A percentile compares a stretch with the other conserved stretches of the same genome.
Conservation (phyloP, 1,140 invertebrate species). For the Brachionus paranguensis region DNA sequence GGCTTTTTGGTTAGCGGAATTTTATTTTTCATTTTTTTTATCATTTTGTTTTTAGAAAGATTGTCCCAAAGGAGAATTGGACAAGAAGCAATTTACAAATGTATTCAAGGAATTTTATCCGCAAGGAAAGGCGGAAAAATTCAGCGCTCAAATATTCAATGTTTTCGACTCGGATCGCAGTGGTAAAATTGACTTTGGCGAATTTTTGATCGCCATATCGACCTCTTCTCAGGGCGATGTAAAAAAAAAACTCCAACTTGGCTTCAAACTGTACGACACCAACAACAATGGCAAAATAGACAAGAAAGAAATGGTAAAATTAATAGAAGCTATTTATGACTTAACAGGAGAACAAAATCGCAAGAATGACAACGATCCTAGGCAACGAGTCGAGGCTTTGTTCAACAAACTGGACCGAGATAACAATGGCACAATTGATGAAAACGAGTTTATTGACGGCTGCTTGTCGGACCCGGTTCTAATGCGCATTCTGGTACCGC, state of each 20-base stretch:
- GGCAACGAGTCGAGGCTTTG: constrained; percentile 35
- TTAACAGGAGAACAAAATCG: constrained; percentile 36
- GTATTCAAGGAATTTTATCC: constrained; percentile 40
- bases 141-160: constrained; percentile 18
- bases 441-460: constrained; percentile 33
- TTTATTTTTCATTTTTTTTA: background rate
- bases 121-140: background rate
- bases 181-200: constrained; percentile 40
- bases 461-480: constrained; percentile 18
- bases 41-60: constrained; percentile 19
- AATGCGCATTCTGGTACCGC: background rate
- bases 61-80: constrained; percentile 34
- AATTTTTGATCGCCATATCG: constrained; percentile 38
- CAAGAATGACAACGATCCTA: constrained; percentile 26
- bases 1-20: constrained; percentile 16
- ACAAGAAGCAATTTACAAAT: constrained; percentile 39
- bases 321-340: constrained; percentile 39
- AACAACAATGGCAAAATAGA: constrained; percentile 39
- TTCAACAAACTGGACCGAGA: constrained; percentile 33
- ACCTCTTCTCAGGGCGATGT: constrained; percentile 36
- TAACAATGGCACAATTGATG: constrained; percentile 27
- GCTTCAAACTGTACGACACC: constrained; percentile 36
- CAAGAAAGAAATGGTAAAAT: constrained; percentile 34
- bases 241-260: constrained; percentile 9
- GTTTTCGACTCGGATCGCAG: constrained; percentile 16